Evolutionary conservation across 2,113 vertebrate genomes (phyloP).

Genomic region (Muntiacus reevesi): DNA sequence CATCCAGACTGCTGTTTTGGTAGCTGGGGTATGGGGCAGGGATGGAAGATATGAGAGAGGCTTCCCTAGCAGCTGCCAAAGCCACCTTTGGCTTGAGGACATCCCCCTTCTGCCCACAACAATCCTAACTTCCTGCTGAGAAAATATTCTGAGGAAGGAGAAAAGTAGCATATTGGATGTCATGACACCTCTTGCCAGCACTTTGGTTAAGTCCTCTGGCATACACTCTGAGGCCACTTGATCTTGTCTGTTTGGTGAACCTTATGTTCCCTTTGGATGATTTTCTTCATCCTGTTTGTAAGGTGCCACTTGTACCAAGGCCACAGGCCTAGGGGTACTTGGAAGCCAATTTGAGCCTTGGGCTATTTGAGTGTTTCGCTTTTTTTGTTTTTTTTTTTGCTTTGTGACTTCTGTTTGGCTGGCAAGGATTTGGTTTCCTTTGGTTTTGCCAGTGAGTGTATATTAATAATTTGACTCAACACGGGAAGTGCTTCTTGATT

Average conservation of each 20-base stretch:
- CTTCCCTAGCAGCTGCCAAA: neutral
- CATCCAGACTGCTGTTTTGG: neutral
- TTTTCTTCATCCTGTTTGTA: neutral
- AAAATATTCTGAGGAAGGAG: neutral
- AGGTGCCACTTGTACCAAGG: neutral
- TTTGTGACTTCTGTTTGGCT: neutral
- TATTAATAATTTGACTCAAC: neutral
- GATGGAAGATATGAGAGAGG: neutral
- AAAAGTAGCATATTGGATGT: neutral
- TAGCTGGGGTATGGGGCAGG: neutral
- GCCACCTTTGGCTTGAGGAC: neutral
- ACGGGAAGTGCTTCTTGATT: neutral
- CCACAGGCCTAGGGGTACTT: neutral
- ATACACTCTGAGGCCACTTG: neutral
- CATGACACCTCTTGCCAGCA: neutral
- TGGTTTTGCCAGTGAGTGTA: neutral
- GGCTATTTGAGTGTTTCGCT: neutral
- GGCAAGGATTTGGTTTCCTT: neutral
- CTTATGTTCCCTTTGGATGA: neutral
- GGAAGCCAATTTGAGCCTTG: neutral
- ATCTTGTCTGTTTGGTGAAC: neutral
- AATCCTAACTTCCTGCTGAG: neutral
- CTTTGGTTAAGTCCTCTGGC: neutral
- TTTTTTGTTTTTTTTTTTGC: neutral
- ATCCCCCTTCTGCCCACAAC: neutral